Percentiles rank a stretch among this genome's conserved stretches.
Evolutionary conservation across 2,113 vertebrate genomes (phyloP).

Genomic region (Geococcyx californianus): DNA sequence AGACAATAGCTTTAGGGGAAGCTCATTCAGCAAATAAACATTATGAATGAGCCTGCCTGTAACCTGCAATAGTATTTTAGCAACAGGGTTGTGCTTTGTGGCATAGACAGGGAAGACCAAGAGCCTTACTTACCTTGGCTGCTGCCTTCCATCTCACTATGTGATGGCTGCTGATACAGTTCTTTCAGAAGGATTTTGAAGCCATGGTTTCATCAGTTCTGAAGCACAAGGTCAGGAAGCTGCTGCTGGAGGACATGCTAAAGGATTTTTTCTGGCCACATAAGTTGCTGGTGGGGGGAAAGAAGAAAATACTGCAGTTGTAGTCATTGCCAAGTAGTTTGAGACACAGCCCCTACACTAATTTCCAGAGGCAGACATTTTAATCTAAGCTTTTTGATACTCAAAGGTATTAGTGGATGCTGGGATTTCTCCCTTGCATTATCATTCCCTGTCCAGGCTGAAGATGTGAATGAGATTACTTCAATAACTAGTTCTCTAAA

Average conservation of each 20-base stretch:
- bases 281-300: neutral
- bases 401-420: neutral
- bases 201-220: neutral
- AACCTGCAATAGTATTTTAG: neutral
- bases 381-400: neutral
- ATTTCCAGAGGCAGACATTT: neutral
- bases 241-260: neutral
- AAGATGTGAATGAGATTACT: neutral
- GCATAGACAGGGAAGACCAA: neutral
- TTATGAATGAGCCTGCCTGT: neutral
- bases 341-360: neutral
- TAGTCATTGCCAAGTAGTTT: neutral
- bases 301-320: neutral
- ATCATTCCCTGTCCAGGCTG: neutral
- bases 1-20: neutral
- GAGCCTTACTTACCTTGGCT: neutral
- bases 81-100: neutral
- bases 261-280: neutral
- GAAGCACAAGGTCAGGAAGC: neutral
- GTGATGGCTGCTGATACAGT: neutral
- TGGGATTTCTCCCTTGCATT: neutral
- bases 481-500: neutral
- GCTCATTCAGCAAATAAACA: neutral
- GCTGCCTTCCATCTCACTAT: neutral
- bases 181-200: neutral